These are phyloP conservation scores for Trichonephila inaurata DNA, from an alignment of 1,140 invertebrate species.

Conservation along the genomic window DNA sequence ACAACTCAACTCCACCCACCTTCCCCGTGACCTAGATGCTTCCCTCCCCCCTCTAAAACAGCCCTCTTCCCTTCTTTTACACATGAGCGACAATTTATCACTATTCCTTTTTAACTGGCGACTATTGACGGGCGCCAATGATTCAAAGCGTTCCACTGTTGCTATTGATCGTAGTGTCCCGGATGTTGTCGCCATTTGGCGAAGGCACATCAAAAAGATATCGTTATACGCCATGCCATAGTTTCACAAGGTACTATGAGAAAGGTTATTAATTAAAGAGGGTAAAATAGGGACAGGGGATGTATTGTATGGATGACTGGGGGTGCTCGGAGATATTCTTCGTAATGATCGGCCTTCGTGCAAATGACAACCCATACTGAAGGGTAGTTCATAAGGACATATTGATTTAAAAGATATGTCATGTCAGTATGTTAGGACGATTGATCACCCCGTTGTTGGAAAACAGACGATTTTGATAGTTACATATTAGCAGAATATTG, in stretches of 20 bases:
- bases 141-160: slow-evolving; percentile 2
- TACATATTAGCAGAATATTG: slow-evolving; percentile 69
- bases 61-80: background rate
- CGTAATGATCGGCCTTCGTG: slow-evolving; percentile 30
- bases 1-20: background rate
- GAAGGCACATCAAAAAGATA: slow-evolving; percentile 63
- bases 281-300: slow-evolving; percentile 13
- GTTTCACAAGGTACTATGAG: background rate
- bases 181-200: slow-evolving; percentile 74
- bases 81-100: slow-evolving; percentile 64
- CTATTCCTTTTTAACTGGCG: slow-evolving; percentile 70
- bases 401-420: slow-evolving; percentile 60
- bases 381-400: slow-evolving; percentile 37
- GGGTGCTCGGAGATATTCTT: background rate
- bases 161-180: slow-evolving; percentile 64
- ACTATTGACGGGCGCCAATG: slow-evolving; percentile 67
- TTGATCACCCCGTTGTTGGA: slow-evolving; percentile 51
- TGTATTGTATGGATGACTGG: background rate
- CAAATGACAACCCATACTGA: slow-evolving; percentile 9
- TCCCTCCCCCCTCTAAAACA: background rate
- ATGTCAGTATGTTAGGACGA: slow-evolving; percentile 53
- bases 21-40: slow-evolving; percentile 50
- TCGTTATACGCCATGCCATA: background rate
- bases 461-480: slow-evolving; percentile 69
- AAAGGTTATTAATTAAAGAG: slow-evolving; percentile 73